Evolutionary conservation across 2,888 invertebrate species (phyloP), one percentile per base, ranked within the genome.

Genomic region (Leptura quadrifasciata): DNA sequence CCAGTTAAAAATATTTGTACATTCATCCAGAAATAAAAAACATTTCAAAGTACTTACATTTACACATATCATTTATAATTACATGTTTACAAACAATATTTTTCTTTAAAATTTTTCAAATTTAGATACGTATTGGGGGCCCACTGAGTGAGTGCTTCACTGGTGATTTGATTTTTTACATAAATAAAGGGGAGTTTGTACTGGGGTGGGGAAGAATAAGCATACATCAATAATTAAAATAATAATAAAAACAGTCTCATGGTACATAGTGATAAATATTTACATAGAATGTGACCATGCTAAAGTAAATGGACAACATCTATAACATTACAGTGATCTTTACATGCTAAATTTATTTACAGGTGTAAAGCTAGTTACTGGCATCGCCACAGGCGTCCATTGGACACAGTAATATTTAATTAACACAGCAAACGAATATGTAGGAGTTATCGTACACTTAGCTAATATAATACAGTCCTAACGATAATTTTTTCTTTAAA

Each of bases 1-100:
- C 88, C 88, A 88, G 88, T 88, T 88, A 87, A 88, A 88, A 88
- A 88, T 88, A 88, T 88, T 88, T 89, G 88, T 88, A 88, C 88
- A 88, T 88, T 86, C 85, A 88, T 88, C 86, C 87, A 87, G 87
- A 88, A 87, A 87, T 88, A 87, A 88, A 87, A 87, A 81, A 82
- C 86, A 86, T 87, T 85, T 87, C 84, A 85, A 83, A 84, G 84
- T 85, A 88, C 86, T 86, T 88, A 88, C 87, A 88, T 86, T 87
- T 87, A 87, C 86, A 86, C 85, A 82, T 85, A 83, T 85, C 81
- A 74, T 84, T 82, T 84, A 81, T 81, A 82, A 85, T 84, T 80
- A 80, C 79, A 78, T 81, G 81, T 83, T 79, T 81, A 80, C 76
- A 83, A 84, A 84, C 79, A 83, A 83, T 83, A 82, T 82, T 81